A percentile compares a stretch with the other conserved stretches of the same genome.
Evolutionary conservation across 1,140 invertebrate genomes (phyloP).

Genomic region (Bombus huntii): DNA sequence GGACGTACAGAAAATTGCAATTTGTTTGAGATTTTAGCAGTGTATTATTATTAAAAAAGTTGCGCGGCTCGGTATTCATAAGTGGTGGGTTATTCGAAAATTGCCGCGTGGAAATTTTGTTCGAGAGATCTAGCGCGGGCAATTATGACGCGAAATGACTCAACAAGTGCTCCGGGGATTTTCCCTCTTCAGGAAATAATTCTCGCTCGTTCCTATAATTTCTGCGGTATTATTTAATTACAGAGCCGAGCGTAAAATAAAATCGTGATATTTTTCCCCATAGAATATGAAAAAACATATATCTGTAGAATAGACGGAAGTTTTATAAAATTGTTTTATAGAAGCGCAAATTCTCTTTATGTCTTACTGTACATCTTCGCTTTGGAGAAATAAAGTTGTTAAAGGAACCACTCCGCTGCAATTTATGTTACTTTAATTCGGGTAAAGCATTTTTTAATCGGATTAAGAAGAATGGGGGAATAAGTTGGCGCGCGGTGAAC

Average conservation of each 20-base stretch:
- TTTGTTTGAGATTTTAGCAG: not conserved
- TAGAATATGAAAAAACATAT: not conserved
- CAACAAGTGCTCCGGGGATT: not conserved
- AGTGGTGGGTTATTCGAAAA: not conserved
- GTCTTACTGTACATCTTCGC: no score
- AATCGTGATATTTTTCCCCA: not conserved
- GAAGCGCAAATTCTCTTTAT: not conserved
- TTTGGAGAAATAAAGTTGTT: not conserved
- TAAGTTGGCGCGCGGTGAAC: slow-evolving; percentile 2
- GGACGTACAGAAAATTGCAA: not conserved
- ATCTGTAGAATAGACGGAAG: no score
- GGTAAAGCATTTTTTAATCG: slow-evolving; percentile 24
- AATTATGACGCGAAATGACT: not conserved
- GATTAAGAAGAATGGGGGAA: slow-evolving; percentile 15
- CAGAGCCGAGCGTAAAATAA: not conserved
- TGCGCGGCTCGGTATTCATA: not conserved
- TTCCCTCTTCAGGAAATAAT: not conserved
- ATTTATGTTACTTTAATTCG: slow-evolving; percentile 40
- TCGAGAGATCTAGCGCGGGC: not conserved
- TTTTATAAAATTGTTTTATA: no score
- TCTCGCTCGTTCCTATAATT: not conserved
- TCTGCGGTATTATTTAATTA: not conserved
- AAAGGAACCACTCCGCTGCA: not conserved
- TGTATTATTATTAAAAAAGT: slow-evolving; percentile 10
- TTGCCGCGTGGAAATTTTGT: not conserved